Evolutionary conservation across 2,797 vertebrate genomes (phyloP), one percentile per base, ranked within the genome.

Genomic region (Vireo griseus): DNA sequence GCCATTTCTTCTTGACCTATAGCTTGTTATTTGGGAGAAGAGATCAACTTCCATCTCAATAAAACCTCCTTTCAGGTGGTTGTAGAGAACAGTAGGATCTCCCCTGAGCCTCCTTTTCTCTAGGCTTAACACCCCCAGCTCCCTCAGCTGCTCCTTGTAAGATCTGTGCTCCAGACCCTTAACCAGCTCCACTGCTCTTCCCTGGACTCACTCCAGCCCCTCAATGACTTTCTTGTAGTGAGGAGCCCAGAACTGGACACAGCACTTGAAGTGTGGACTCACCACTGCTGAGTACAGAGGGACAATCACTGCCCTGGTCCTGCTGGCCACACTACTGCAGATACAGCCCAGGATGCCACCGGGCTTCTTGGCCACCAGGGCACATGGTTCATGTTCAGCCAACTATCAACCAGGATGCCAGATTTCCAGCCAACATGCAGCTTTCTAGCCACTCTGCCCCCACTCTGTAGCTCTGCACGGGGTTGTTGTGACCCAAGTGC

Each of bases 181-280:
- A 35, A 2, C 4, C 47, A 42, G 17, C 35, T 9, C n/a, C 1
- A 0, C 0, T 44, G 42, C 13, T 11, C 42, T n/a, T 44, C 28
- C 15, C n/a, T 57, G 37, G 24, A 21, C n/a, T 10, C 4, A 0
- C 55, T 44, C 5, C 55, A 75, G 37, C n/a, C 44, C 28, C n/a
- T 69, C 42, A 15, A 0, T 9, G 13, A n/a, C 37, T 3, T 19
- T 42, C 62, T 25, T 20, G 12, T 0, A 37, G 19, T 15, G 71
- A 68, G 28, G 10, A 31, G 10, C 31, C 25, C 69, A 62, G 22
- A 44, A 4, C 62, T 48, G 62, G 13, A 37, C 42, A 33, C 35
- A 54, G 31, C 16, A 29, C 35, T 62, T 0, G 0, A 50, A 31
- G 13, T 44, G 42, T 22, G 25, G 8, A 48, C 29, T 51, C 65